Evolutionary conservation across 2,113 vertebrate species (phyloP).

Genomic region (Papio anubis): DNA sequence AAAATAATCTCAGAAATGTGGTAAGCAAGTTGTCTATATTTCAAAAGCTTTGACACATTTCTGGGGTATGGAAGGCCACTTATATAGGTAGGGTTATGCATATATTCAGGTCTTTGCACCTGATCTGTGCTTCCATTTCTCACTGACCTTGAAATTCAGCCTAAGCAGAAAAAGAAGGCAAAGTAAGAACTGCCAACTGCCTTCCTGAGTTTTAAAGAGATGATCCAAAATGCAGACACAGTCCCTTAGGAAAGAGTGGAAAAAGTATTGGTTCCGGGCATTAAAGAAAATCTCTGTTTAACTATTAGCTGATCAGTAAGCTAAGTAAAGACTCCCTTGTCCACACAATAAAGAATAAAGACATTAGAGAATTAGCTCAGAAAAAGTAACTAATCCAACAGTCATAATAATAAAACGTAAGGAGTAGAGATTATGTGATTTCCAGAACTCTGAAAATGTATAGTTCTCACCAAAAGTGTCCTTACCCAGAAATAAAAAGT

Average conservation of each 20-base stretch:
- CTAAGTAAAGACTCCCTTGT: not conserved
- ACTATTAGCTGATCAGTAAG: not conserved
- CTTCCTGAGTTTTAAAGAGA: not conserved
- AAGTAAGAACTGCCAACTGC: not conserved
- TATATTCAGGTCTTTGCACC: not conserved
- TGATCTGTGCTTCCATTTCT: not conserved
- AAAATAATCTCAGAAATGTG: not conserved
- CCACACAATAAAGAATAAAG: not conserved
- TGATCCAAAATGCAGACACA: not conserved
- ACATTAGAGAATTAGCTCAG: not conserved
- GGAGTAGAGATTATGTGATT: not conserved
- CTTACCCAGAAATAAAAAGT: not conserved
- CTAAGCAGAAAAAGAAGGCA: not conserved
- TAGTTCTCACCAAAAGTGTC: not conserved
- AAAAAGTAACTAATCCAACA: not conserved
- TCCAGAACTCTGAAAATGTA: not conserved
- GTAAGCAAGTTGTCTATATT: not conserved
- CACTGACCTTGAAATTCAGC: not conserved
- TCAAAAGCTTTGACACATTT: not conserved
- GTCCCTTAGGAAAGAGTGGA: not conserved
- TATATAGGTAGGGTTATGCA: not conserved
- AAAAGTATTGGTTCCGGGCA: not conserved
- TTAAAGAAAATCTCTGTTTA: not conserved
- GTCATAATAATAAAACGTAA: not conserved
- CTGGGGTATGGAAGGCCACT: not conserved